Evolutionary conservation across 2,113 vertebrate species (phyloP).

Genomic region (Haemorhous mexicanus): DNA sequence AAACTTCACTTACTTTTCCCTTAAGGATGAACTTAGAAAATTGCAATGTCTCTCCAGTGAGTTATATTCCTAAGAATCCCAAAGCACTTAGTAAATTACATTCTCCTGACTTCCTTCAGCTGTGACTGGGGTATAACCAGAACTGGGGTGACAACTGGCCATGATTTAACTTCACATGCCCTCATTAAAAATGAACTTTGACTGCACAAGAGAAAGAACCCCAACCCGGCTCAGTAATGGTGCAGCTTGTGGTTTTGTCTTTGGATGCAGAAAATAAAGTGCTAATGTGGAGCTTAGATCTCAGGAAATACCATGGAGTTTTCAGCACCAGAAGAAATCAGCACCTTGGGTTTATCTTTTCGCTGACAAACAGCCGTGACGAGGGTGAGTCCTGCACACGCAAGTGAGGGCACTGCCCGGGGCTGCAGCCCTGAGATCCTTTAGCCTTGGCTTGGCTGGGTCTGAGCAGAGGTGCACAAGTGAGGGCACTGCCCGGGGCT

Average conservation of each 20-base stretch:
- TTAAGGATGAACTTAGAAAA: background rate
- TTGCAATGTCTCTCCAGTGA: background rate
- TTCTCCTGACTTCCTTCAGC: background rate
- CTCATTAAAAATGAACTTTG: background rate
- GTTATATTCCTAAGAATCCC: background rate
- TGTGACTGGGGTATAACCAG: background rate
- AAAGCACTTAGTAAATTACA: background rate
- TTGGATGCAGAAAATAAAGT: background rate
- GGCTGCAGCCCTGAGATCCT: background rate
- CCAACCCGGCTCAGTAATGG: background rate
- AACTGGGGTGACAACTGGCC: background rate
- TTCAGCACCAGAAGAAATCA: background rate
- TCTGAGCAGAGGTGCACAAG: no score
- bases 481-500: background rate
- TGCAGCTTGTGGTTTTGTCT: background rate
- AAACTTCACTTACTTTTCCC: background rate
- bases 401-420: background rate
- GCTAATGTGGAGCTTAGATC: background rate
- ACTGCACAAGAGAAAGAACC: background rate
- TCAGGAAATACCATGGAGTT: background rate
- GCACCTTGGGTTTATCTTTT: background rate
- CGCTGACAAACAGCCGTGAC: background rate
- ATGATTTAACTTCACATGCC: background rate
- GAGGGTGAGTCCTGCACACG: background rate
- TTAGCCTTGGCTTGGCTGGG: no score